A percentile compares a stretch with the other conserved stretches of the same genome.
Conservation (phyloP, 1,140 invertebrate genomes). For the Alviniconcha marisindica region DNA sequence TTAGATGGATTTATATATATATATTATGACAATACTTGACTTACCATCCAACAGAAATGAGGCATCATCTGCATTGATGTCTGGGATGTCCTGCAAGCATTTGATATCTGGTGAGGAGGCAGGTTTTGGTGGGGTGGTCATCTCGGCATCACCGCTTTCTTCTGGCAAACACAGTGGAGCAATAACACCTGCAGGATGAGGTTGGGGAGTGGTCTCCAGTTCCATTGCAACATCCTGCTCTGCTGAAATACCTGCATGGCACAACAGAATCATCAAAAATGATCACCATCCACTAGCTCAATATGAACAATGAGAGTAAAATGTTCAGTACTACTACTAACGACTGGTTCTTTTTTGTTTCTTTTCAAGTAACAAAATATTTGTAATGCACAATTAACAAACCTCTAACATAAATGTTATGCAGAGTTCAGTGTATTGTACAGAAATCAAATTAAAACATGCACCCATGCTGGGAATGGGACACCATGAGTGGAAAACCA, state of each 20-base stretch:
- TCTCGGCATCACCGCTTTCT: not conserved
- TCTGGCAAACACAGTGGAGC: not conserved
- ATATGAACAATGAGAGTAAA: no score
- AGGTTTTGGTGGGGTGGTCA: not conserved
- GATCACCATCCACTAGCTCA: no score
- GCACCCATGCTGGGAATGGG: no score
- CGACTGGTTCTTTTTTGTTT: no score
- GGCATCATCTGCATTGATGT: not conserved
- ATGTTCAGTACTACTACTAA: no score
- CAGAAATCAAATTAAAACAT: no score
- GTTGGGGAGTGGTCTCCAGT: not conserved
- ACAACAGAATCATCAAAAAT: no score
- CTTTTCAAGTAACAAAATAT: no score
- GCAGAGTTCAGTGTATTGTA: no score
- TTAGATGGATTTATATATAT: no score
- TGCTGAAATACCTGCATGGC: not conserved
- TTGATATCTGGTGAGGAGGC: not conserved
- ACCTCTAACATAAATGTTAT: not conserved
- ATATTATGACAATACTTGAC: no score
- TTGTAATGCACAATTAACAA: not conserved
- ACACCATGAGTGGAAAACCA: no score
- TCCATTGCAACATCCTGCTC: not conserved
- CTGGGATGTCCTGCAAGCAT: not conserved
- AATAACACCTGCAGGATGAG: not conserved
- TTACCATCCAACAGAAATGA: conserved; percentile 3